Base-by-base conservation (phyloP, 2,888 invertebrate genomes). In the Adineta ricciae region DNA sequence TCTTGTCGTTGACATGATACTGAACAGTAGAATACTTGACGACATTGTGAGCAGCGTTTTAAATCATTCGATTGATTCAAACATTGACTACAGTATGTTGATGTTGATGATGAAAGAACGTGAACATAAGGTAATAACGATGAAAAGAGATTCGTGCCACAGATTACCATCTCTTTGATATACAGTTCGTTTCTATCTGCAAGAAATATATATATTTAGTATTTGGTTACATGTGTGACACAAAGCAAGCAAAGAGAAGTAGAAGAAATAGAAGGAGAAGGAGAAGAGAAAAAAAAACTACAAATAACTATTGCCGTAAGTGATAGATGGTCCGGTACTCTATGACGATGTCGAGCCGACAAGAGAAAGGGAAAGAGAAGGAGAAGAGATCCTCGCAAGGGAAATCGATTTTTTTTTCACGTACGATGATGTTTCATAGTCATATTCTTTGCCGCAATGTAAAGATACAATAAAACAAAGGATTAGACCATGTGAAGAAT, bases 1-100 rank as follows among this genome's bases (percentile, higher is more conserved):
- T 78, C 78, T 78, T 38, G 24, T 41, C 78, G 78, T 78, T 78
- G 78, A 41, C 78, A 78, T 11, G 38, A 41, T 78, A 41, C 41
- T n/a, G 38, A 38, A 78, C 78, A 78, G 5, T 78, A 78, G 2
- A 3, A 78, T 41, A 41, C n/a, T 16, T 21, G 24, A 78, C n/a
- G 78, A 38, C 78, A 78, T 78, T 78, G 38, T 8, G 41, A 78
- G 41, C 78, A 78, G 41, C 78, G 78, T 78, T 78, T 78, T 41
- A 78, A 78, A 41, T 78, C 41, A 41, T 2, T 41, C 19, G 78
- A 41, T 38, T 11, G 11, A 41, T n/a, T 41, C 14, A 41, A 78
- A 78, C 78, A 78, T 41, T 78, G n/a, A 2, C 41, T 24, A 41
- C 78, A 78, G 24, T 41, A 41, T 78, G 38, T 78, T 78, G 73